Evolutionary conservation across 1,140 invertebrate species (phyloP).

Genomic region (Drosophila littoralis): DNA sequence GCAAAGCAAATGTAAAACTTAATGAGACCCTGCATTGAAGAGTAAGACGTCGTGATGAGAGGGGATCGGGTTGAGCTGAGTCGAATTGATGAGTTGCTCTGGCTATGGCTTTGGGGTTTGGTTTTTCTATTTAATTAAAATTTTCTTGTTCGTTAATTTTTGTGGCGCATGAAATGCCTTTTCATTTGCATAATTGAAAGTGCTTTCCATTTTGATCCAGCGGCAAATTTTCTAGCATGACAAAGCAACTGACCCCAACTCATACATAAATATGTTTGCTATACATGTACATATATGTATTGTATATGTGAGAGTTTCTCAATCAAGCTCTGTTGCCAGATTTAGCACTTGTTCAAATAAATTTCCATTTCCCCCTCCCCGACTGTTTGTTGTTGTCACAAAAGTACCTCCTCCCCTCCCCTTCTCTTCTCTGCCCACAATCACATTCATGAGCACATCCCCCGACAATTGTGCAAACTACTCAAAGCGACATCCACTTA

Average conservation of each 20-base stretch:
- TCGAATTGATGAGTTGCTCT: conserved; percentile 37
- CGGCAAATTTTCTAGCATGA: conserved; percentile 25
- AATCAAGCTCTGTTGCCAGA: conserved; percentile 3
- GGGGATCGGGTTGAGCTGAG: conserved; percentile 1
- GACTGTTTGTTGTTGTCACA: background rate
- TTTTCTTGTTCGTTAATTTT: conserved; percentile 73
- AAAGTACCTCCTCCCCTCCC: background rate
- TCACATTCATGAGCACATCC: conserved; percentile 1
- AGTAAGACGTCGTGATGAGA: conserved; percentile 34
- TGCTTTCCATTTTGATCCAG: conserved; percentile 36
- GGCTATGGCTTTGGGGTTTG: conserved; percentile 39
- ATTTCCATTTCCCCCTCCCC: background rate
- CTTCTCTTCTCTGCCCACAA: background rate
- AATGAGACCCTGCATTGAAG: conserved; percentile 64
- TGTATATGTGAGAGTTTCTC: background rate
- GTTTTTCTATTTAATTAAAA: conserved; percentile 78
- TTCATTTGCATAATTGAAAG: conserved; percentile 73
- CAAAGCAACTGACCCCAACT: background rate
- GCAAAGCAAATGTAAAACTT: conserved; percentile 69
- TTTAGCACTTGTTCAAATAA: conserved; percentile 19
- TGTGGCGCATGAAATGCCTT: conserved; percentile 65
- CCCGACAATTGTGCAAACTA: conserved; percentile 49
- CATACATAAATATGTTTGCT: too few relatives aligned
- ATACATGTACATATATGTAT: background rate
- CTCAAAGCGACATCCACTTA: conserved; percentile 29